Base-by-base conservation (phyloP, 2,113 vertebrate genomes). In the Leptobrachium ailaonicum region DNA sequence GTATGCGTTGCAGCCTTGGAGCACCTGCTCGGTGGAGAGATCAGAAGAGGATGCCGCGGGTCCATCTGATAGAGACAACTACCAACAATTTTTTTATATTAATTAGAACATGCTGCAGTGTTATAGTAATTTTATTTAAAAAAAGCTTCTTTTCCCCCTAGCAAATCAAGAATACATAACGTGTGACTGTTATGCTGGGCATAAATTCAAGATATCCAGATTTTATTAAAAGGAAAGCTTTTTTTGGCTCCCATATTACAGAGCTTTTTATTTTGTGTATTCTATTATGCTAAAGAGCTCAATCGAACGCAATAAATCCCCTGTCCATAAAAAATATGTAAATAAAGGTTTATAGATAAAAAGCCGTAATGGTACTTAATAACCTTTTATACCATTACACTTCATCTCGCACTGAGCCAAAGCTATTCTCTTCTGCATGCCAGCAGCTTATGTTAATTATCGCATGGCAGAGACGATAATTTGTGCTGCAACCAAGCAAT, bases 381-480 rank as follows among this genome's bases (percentile, higher is more conserved):
- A 77, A 77, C 75, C 75, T 66, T 66, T 77, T 77, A 66, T 77
- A 66, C 75, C 66, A 69, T 77, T 66, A 77, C 32, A 77, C 75
- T 68, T 69, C 50, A 77, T 77, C 75, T 77, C 75, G 41, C 44
- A 44, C 43, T 32, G 75, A 56, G 75, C 64, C 53, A 20, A 32
- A 56, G 68, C 56, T 54, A 67, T 77, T 70, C 66, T 70, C 42
- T 40, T 50, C 43, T 70, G 66, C 66, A 70, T 77, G 54, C 53
- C 54, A 45, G 67, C 42, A 60, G 53, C 76, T 62, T 77, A 70
- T 77, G 67, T 70, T 77, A 77, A 77, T 77, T 71, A 77, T 62
- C 14, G 54, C 66, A 71, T 77, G 53, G 50, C 42, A 70, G 67
- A 60, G 44, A 66, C 60, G 69, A 69, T 69, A 64, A 70, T 69